Conservation (phyloP, 2,113 vertebrate genomes). For the Xenopus borealis region DNA sequence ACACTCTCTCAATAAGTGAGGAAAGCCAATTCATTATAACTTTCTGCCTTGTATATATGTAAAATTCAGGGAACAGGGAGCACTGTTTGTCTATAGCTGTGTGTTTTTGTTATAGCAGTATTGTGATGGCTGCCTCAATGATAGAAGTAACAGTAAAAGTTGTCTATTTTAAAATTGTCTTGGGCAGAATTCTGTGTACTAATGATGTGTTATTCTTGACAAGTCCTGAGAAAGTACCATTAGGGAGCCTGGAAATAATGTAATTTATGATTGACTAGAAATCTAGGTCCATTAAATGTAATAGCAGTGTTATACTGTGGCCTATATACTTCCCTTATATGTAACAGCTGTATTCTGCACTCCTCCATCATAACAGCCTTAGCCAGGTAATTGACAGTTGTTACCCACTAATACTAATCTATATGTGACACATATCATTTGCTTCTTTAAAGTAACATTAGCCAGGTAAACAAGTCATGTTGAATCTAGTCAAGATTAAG, state of each 20-base stretch:
- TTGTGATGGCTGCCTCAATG: neutral
- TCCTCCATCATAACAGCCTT: neutral
- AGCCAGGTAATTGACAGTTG: neutral
- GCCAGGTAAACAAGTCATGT: too few relatives aligned
- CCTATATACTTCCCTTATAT: neutral
- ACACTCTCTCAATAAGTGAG: too few relatives aligned
- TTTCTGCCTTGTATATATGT: neutral
- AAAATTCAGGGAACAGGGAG: neutral
- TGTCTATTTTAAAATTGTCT: neutral
- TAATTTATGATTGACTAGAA: constrained; percentile 12
- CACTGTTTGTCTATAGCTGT: neutral
- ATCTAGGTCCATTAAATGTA: neutral
- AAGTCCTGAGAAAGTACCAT: constrained; percentile 38
- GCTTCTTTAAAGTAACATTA: too few relatives aligned
- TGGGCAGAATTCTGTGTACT: constrained; percentile 14
- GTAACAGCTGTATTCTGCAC: neutral
- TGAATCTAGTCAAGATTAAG: too few relatives aligned
- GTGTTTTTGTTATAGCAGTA: too few relatives aligned
- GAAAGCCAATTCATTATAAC: too few relatives aligned
- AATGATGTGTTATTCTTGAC: constrained; percentile 23
- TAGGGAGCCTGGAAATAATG: constrained; percentile 19
- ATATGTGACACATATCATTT: too few relatives aligned
- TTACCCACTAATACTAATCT: too few relatives aligned
- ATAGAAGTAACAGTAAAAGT: neutral
- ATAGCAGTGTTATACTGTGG: neutral